phyloP scores from a whole-genome alignment of 2,888 invertebrate genomes.

The Zelleria hepariella region DNA sequence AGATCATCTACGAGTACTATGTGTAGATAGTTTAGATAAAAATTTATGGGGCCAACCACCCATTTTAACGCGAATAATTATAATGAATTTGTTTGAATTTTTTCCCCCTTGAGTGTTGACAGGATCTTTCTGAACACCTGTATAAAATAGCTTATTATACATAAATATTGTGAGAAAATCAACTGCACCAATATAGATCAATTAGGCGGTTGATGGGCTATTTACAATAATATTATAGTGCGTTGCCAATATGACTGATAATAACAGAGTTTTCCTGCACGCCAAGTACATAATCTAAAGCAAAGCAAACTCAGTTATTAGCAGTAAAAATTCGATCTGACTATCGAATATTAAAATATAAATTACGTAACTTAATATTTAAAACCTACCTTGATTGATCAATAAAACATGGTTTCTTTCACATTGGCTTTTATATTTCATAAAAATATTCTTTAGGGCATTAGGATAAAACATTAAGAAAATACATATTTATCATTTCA shows the following conservation, averaged over 20 bases:
- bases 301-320: not conserved
- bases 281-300: not conserved
- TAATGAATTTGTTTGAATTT: too few species aligned
- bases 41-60: too few species aligned
- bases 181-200: not conserved
- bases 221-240: not conserved
- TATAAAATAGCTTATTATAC: not conserved
- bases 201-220: not conserved
- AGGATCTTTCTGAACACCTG: too few species aligned
- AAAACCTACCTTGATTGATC: constrained; percentile 6
- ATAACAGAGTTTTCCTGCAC: not conserved
- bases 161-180: not conserved
- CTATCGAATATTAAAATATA: not conserved
- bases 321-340: constrained; percentile 4
- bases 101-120: too few species aligned
- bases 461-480: not conserved
- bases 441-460: not conserved
- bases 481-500: constrained; percentile 37
- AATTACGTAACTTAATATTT: too few species aligned
- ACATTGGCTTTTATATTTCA: not conserved
- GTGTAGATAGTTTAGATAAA: too few species aligned
- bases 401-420: constrained; percentile 5
- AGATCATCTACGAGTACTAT: too few species aligned
- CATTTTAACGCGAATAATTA: too few species aligned
- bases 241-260: not conserved